A percentile compares a stretch with the other conserved stretches of the same genome.
Conservation (phyloP, 2,113 vertebrate genomes). For the Cygnus buccinator region DNA sequence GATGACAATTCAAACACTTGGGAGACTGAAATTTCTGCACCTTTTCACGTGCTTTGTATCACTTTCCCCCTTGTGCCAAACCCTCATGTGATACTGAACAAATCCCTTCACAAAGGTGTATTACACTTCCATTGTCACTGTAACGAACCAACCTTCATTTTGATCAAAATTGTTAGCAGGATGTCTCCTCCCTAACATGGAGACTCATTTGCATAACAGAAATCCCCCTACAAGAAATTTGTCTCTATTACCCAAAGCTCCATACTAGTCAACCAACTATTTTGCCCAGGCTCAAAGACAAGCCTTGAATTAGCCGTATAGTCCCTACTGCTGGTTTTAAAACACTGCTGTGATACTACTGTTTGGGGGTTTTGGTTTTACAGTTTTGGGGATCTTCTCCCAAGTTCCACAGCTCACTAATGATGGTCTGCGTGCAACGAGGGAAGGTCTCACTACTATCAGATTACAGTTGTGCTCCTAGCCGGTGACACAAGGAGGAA, state of each 20-base stretch:
- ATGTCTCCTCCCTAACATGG: not conserved
- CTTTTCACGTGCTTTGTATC: not conserved
- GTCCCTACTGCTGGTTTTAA: accelerated
- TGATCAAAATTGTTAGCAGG: not conserved
- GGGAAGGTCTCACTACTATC: not conserved
- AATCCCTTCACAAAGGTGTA: not conserved
- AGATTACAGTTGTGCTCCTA: not conserved
- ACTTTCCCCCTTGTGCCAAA: not conserved
- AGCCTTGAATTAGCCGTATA: not conserved
- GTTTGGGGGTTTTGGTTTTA: not conserved
- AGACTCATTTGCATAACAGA: not conserved
- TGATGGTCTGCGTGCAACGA: accelerated
- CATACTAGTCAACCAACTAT: not conserved
- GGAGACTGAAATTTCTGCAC: not conserved
- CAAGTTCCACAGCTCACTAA: not conserved
- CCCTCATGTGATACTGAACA: accelerated
- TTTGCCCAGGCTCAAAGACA: not conserved
- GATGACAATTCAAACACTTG: not conserved
- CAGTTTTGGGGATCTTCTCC: not conserved
- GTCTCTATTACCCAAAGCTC: not conserved
- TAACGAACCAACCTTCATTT: not conserved
- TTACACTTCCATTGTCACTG: not conserved
- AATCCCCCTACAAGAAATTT: too few species aligned
- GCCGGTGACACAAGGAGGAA: not conserved
- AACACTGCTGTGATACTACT: not conserved